Base-by-base conservation (phyloP, 2,797 vertebrate genomes). In the Myotis findleyi region DNA sequence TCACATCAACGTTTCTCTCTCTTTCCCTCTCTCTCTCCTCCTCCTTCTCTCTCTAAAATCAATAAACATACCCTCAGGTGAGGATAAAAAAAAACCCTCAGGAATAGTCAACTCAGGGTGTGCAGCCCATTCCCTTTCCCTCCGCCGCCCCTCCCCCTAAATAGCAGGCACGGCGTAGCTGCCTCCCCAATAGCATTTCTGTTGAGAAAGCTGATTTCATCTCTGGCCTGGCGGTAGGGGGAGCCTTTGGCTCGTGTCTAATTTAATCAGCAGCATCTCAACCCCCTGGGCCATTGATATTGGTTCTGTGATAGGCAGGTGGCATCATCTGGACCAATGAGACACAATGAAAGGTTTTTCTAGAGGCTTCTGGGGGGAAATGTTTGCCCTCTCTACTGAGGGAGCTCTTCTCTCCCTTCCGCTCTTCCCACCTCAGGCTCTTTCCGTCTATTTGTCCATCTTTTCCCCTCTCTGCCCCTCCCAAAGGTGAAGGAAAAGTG, bases 141-240 rank as follows among this genome's bases (percentile, higher is more conserved):
- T 5, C 23, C 10, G 6, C 27, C 30, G 0, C 2, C 6, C 9
- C 13, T 10, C 1, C 5, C 55, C 36, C 2, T 0, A 18, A 13
- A 38, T 1, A 23, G 25, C 36, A 14, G 27, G 27, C 30, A 38
- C 5, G 47, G 62, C 18, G 36, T 36, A 17, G 41, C 27, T 72
- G 16, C 71, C 36, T 84, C 62, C 53, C 18, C 44, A 77, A 12
- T 25, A 47, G n/a, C 13, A 27, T 51, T 57, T 93, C 75, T 93
- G 66, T 36, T 72, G 20, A 36, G 75, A 81, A 81, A 59, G 44
- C 27, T 81, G 33, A 53, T 80, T 49, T 95, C 75, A 68, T 47
- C 68, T 90, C 76, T 53, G 41, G 47, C 62, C 36, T 6, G 18
- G 64, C 33, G 16, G 25, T 44, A 27, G 30, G 36, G 66, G 23